Evolutionary conservation across 2,113 vertebrate genomes (phyloP).

Genomic region (Casuarius casuarius): DNA sequence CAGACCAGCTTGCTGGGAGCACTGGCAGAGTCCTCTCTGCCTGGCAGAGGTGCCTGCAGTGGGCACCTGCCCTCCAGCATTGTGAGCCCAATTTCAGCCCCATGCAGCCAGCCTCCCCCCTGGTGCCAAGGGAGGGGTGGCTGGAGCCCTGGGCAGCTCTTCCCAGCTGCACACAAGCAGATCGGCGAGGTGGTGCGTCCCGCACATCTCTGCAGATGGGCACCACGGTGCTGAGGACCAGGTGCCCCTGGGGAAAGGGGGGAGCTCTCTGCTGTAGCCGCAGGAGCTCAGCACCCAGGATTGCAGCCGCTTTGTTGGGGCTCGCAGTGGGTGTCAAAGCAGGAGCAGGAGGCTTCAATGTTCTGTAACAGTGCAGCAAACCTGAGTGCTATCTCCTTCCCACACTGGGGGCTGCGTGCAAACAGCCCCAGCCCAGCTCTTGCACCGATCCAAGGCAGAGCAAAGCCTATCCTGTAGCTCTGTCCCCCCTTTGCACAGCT

Average conservation of each 20-base stretch:
- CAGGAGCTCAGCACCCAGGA: background rate
- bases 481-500: too few species aligned
- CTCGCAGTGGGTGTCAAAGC: background rate
- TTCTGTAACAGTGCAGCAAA: background rate
- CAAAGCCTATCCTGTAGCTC: background rate
- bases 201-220: background rate
- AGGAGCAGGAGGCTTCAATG: too few species aligned
- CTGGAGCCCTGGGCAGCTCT: background rate
- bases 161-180: background rate
- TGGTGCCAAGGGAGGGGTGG: too few species aligned
- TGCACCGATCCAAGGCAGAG: too few species aligned
- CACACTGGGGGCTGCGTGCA: background rate
- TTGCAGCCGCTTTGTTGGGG: accelerated
- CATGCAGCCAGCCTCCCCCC: background rate
- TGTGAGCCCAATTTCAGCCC: background rate
- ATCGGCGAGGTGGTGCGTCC: accelerated
- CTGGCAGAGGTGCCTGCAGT: too few species aligned
- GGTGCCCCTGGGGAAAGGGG: background rate
- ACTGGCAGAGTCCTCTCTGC: background rate
- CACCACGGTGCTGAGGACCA: background rate
- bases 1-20: background rate
- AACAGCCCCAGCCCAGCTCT: background rate
- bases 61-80: background rate
- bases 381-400: accelerated
- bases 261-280: too few species aligned